phyloP scores from a whole-genome alignment of 2,113 vertebrate genomes.

The Himantopus leucocephalus region DNA sequence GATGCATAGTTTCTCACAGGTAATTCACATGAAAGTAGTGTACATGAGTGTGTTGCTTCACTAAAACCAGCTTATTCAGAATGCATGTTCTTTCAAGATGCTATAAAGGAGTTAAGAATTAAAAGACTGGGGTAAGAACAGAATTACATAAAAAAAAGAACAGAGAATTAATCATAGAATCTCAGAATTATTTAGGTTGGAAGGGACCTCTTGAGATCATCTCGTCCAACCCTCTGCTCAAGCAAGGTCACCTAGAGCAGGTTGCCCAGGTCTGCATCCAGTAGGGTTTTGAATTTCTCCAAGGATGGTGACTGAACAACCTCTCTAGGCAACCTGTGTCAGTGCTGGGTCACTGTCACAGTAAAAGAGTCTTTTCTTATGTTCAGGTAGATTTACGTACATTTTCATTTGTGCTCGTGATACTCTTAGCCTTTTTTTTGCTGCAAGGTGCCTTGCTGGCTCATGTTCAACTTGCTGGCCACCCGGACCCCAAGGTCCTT shows the following conservation, averaged over 20 bases:
- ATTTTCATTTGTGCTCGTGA: background rate
- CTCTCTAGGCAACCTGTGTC: background rate
- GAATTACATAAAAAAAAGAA: background rate
- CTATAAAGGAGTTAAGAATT: background rate
- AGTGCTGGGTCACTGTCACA: background rate
- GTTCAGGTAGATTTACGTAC: background rate
- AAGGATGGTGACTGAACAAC: background rate
- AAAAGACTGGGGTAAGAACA: background rate
- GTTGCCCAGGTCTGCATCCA: background rate
- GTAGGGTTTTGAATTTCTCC: background rate
- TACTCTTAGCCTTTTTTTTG: background rate
- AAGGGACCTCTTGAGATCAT: background rate
- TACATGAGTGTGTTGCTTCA: background rate
- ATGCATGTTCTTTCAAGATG: conserved; percentile 8
- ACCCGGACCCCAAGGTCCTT: background rate
- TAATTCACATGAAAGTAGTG: conserved; percentile 30
- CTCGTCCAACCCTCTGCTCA: background rate
- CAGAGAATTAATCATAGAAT: background rate
- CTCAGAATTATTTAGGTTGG: background rate
- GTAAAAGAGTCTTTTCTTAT: background rate
- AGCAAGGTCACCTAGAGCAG: background rate
- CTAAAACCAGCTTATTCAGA: background rate
- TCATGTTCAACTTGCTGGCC: background rate
- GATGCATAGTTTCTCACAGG: conserved; percentile 43
- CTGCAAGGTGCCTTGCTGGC: background rate